Evolutionary conservation across 2,797 vertebrate genomes (phyloP), one percentile per base, ranked within the genome.

Genomic region (Chloroceryle amazona): DNA sequence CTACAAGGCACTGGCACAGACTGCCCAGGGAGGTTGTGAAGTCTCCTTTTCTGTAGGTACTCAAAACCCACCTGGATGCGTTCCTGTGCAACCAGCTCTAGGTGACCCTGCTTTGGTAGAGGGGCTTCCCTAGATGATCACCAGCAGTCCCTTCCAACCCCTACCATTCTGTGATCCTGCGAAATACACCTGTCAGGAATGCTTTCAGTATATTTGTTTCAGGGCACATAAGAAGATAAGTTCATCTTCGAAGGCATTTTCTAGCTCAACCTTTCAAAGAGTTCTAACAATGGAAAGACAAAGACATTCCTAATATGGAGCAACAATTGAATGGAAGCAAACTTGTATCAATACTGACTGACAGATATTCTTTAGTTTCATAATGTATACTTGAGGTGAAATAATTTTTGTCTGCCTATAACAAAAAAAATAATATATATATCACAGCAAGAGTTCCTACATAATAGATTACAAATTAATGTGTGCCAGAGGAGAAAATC

Each of bases 381-480:
- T 18, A 52, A 58, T 18, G 49, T 26, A 4, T 41, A 81, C 72
- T 81, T 47, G 14, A 79, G 25, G 9, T 63, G 9, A 90, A 95
- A 81, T 68, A 55, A 37, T 81, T 91, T 84, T 60, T 74, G 29
- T 22, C 35, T 79, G 23, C 44, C n/a, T 49, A 28, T 31, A 17
- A 46, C 85, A 55, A 60, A 88, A 58, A 51, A 16, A 51, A 51
- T 28, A 28, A 28, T 37, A 37, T 37, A 37, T 10, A 51, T 26
- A 61, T 23, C 33, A 35, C 35, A 73, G 46, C 46, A 82, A 57
- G 28, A n/a, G 19, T 73, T 55, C 57, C 71, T 78, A 58, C 13
- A 54, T 85, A 95, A 55, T 81, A 52, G 41, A 66, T 76, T 87
- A 88, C 52, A 61, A 86, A 92, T 94, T 95, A 90, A 80, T 44